These are phyloP conservation scores for Platanista minor DNA, from an alignment of 2,113 vertebrate species.

Conservation along the genomic window DNA sequence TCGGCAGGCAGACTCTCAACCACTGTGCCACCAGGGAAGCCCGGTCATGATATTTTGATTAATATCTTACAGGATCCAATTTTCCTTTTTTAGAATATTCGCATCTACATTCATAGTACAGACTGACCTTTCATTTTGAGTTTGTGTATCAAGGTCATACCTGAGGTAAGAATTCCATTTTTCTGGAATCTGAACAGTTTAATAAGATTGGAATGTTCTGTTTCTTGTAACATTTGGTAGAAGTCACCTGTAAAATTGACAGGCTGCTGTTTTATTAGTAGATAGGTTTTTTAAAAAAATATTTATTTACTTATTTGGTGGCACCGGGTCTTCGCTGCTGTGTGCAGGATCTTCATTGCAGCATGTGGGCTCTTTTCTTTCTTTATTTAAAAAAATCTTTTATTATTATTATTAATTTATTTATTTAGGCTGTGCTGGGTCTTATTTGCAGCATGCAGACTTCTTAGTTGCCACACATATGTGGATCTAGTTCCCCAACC, in stretches of 20 bases:
- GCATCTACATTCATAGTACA: background rate
- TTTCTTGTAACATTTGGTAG: conserved; percentile 10
- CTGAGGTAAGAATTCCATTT: background rate
- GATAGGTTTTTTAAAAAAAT: background rate
- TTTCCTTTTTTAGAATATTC: background rate
- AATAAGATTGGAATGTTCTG: conserved; percentile 23
- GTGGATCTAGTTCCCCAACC: no score
- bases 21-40: no score
- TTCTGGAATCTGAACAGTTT: background rate
- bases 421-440: no score
- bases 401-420: no score
- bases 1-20: no score
- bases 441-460: no score
- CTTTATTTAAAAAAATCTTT: no score
- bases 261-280: background rate
- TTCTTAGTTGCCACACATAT: no score
- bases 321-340: no score
- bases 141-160: background rate
- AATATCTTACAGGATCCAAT: background rate
- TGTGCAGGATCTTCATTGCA: no score
- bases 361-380: no score
- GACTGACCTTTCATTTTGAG: background rate
- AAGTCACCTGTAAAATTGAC: background rate
- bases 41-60: background rate
- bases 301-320: no score